phyloP scores from a whole-genome alignment of 2,797 vertebrate genomes.

The Argyrosomus regius region DNA sequence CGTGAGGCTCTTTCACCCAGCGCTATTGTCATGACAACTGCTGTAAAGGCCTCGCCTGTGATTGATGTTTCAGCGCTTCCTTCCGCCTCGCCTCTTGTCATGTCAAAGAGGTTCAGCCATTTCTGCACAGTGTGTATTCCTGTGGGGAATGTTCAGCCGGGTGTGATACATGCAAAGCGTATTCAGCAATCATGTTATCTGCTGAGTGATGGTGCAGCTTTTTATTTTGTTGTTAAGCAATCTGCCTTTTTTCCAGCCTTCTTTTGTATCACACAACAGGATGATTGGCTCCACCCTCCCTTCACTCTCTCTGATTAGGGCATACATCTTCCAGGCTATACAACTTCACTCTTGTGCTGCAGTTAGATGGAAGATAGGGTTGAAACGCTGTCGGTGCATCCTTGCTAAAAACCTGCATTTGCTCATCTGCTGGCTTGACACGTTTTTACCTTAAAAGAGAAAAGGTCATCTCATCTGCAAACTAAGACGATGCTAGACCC shows the following conservation, averaged over 20 bases:
- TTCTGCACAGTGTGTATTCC: slow-evolving; percentile 44
- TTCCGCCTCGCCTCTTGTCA: slow-evolving; percentile 42
- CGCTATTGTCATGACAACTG: slow-evolving; percentile 64
- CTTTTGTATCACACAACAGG: slow-evolving; percentile 14
- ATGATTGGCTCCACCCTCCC: slow-evolving; percentile 25
- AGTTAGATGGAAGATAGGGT: slow-evolving; percentile 18
- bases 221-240: slow-evolving; percentile 44
- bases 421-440: slow-evolving; percentile 35
- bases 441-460: slow-evolving; percentile 14
- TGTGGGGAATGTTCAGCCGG: slow-evolving; percentile 20
- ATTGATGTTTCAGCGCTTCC: slow-evolving; percentile 48
- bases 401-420: slow-evolving; percentile 14
- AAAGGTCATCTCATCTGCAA: slow-evolving; percentile 26
- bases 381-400: slow-evolving; percentile 21
- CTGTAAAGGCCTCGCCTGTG: slow-evolving; percentile 50
- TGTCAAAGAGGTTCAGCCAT: slow-evolving; percentile 44
- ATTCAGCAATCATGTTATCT: slow-evolving; percentile 46
- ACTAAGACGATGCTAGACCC: not conserved
- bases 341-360: slow-evolving; percentile 20
- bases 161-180: slow-evolving; percentile 38
- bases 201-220: slow-evolving; percentile 40
- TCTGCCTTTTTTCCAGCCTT: slow-evolving; percentile 23
- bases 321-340: slow-evolving; percentile 39
- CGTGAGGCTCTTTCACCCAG: slow-evolving; percentile 38
- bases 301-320: slow-evolving; percentile 30